Conservation (phyloP, 2,797 vertebrate species). For the Thalassophryne amazonica region DNA sequence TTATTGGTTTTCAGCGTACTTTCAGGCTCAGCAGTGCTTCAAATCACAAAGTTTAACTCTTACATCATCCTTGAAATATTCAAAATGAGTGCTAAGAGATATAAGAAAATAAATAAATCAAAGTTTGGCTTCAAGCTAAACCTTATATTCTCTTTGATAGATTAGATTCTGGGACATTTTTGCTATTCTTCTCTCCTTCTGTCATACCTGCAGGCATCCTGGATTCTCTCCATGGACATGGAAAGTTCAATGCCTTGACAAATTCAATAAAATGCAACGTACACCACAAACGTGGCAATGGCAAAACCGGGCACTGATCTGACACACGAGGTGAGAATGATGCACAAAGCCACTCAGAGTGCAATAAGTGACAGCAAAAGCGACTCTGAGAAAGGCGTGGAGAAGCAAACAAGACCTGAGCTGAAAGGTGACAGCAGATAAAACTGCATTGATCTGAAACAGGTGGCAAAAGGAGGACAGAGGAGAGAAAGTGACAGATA, state of each 20-base stretch:
- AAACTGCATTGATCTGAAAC: conserved; percentile 18
- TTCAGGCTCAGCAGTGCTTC: too few species aligned
- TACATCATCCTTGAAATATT: too few species aligned
- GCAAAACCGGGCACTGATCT: conserved; percentile 24
- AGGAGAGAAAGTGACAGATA: not conserved
- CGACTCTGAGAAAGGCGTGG: too few species aligned
- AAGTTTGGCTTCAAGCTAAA: conserved; percentile 5
- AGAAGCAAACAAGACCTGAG: not conserved
- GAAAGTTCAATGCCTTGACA: conserved; percentile 49
- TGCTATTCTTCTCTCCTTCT: conserved; percentile 16
- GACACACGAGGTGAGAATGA: not conserved
- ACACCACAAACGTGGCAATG: conserved; percentile 6
- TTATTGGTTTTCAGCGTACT: too few species aligned
- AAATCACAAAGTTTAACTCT: too few species aligned
- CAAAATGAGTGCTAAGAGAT: not conserved
- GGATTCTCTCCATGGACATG: conserved; percentile 20
- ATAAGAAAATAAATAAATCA: not conserved
- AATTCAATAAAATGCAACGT: conserved; percentile 50
- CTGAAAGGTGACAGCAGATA: conserved; percentile 11
- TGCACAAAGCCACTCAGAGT: not conserved
- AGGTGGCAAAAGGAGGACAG: not conserved
- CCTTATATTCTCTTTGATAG: not conserved
- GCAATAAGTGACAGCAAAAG: not conserved
- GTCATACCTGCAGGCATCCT: conserved; percentile 25
- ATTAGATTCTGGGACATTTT: conserved; percentile 26